A percentile compares a stretch with the other conserved stretches of the same genome.
Conservation (phyloP, 2,797 vertebrate genomes). For the Huso huso region DNA sequence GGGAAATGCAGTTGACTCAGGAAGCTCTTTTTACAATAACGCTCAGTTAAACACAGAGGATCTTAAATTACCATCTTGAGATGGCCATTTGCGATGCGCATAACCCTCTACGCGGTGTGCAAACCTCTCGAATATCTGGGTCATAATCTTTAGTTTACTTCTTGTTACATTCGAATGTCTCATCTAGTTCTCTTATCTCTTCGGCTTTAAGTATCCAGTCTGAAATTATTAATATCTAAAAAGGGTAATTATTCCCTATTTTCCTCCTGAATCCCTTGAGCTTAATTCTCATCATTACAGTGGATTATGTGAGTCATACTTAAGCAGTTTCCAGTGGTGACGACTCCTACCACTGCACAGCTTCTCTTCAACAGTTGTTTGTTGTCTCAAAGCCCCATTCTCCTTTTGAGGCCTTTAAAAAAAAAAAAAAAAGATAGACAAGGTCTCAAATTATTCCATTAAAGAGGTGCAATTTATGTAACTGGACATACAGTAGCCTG, state of each 20-base stretch:
- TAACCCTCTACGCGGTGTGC: too few relatives aligned
- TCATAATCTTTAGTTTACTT: too few relatives aligned
- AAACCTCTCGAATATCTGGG: too few relatives aligned
- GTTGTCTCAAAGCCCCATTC: slow-evolving; percentile 2
- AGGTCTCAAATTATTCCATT: slow-evolving; percentile 99
- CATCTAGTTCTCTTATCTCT: too few relatives aligned
- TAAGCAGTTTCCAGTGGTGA: slow-evolving; percentile 77
- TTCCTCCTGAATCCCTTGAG: slow-evolving; percentile 48
- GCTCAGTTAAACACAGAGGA: too few relatives aligned
- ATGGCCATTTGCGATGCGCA: too few relatives aligned
- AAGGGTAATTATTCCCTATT: slow-evolving; percentile 24
- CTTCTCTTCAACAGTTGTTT: slow-evolving; percentile 89
- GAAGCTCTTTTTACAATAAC: too few relatives aligned
- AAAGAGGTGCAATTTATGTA: slow-evolving; percentile 99
- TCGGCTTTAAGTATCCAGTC: too few relatives aligned
- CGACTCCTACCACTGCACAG: slow-evolving; percentile 62
- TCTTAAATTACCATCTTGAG: too few relatives aligned
- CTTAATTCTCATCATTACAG: slow-evolving; percentile 67
- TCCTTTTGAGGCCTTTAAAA: slow-evolving; percentile 39
- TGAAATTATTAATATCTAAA: slow-evolving; percentile 17
- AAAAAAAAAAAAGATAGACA: slow-evolving; percentile 72
- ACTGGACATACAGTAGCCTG: slow-evolving; percentile 98
- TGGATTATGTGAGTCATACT: slow-evolving; percentile 73
- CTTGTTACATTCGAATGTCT: too few relatives aligned
- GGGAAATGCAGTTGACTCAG: too few relatives aligned